Conservation (phyloP, 2,888 invertebrate genomes). For the Halictus ligatus region DNA sequence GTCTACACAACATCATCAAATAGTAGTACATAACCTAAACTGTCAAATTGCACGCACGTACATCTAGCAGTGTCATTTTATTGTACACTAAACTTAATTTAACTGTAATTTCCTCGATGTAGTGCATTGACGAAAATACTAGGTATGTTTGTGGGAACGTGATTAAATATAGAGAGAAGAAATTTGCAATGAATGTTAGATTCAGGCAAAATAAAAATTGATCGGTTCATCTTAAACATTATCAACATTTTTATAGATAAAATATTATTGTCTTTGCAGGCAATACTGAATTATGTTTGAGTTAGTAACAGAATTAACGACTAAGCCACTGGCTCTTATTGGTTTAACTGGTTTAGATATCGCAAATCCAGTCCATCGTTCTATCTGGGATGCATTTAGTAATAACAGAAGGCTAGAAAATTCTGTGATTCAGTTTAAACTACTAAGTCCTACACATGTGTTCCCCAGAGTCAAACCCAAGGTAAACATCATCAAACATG, state of each 20-base stretch:
- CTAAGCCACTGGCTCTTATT: conserved; percentile 94
- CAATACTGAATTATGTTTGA: conserved; percentile 83
- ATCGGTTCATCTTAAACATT: not conserved
- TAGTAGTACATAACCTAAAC: conserved; percentile 43
- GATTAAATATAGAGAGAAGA: not conserved
- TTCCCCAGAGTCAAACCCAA: conserved; percentile 94
- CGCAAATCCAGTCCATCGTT: conserved; percentile 94
- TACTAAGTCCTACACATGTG: conserved; percentile 92
- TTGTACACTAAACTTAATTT: not conserved
- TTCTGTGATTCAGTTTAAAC: conserved; percentile 93
- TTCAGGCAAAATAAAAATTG: not conserved
- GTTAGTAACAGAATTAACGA: conserved; percentile 93
- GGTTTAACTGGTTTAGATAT: conserved; percentile 95
- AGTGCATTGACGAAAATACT: conserved; percentile 18
- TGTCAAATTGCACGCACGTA: conserved; percentile 42
- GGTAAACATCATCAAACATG: conserved; percentile 73
- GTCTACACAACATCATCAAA: not conserved
- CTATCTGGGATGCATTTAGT: conserved; percentile 97
- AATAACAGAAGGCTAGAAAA: conserved; percentile 93
- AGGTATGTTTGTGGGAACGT: not conserved
- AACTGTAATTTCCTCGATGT: conserved; percentile 35
- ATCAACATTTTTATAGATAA: not conserved
- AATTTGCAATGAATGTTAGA: not conserved
- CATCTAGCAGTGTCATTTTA: not conserved
- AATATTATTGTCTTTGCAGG: conserved; percentile 26